Conservation (phyloP, 2,113 vertebrate genomes). For the Sarotherodon lohbergeri region DNA sequence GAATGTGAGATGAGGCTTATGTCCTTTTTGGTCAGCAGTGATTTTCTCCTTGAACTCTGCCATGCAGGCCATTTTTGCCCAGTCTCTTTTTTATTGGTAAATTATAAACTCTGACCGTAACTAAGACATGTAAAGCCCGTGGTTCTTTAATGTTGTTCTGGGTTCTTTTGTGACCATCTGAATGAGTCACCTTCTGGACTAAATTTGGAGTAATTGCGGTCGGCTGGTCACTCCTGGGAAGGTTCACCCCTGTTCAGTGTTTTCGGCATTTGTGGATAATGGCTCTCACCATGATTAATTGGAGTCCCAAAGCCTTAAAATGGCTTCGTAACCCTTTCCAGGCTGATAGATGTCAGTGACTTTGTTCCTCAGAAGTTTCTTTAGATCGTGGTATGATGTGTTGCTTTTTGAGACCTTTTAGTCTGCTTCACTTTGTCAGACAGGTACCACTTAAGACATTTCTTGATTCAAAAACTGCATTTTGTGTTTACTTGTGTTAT, state of each 20-base stretch:
- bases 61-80: neutral
- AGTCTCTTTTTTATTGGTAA: neutral
- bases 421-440: neutral
- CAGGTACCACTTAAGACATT: neutral
- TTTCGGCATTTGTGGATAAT: neutral
- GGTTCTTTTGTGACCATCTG: neutral
- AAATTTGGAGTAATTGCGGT: neutral
- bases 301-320: neutral
- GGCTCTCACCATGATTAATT: neutral
- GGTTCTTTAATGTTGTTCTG: neutral
- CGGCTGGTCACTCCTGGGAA: neutral
- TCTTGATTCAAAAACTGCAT: neutral
- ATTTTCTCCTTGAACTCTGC: neutral
- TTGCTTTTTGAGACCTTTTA: neutral
- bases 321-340: neutral
- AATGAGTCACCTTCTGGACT: neutral
- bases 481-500: accelerated
- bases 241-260: neutral
- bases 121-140: neutral
- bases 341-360: accelerated
- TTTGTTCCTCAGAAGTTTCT: neutral
- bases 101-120: neutral
- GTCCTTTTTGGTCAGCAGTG: neutral
- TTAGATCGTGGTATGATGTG: neutral
- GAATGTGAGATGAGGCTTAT: neutral